These are phyloP conservation scores for Macquaria ambigua DNA, from an alignment of 2,113 vertebrate species.

Conservation along the genomic window DNA sequence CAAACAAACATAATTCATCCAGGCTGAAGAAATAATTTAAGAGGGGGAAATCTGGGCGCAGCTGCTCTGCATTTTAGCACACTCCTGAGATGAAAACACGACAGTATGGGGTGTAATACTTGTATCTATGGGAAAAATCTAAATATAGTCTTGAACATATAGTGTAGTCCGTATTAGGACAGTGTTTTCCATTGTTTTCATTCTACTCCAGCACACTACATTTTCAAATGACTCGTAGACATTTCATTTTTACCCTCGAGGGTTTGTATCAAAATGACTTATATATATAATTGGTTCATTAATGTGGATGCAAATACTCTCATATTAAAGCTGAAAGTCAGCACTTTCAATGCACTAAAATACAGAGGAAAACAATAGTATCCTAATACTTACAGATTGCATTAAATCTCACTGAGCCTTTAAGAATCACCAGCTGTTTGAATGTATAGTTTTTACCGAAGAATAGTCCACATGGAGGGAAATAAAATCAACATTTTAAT, in stretches of 20 bases:
- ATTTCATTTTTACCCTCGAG: not conserved
- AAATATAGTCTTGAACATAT: not conserved
- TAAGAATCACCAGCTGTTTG: not conserved
- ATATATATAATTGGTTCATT: slow-evolving; percentile 1
- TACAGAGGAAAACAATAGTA: not conserved
- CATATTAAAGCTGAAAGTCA: not conserved
- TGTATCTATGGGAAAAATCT: not conserved
- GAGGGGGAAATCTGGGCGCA: slow-evolving; percentile 4
- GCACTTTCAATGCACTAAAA: not conserved
- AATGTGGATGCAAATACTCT: not conserved
- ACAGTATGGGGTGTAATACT: not conserved
- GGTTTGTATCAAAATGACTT: not conserved
- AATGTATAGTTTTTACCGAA: slow-evolving; percentile 6
- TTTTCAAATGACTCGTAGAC: not conserved
- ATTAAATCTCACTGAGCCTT: slow-evolving; percentile 5
- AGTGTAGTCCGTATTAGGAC: not conserved
- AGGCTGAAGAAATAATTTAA: slow-evolving; percentile 61
- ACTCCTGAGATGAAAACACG: not conserved
- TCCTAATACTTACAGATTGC: not conserved
- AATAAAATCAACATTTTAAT: not conserved
- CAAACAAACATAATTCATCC: slow-evolving; percentile 50
- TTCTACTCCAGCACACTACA: not conserved
- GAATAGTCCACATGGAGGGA: not conserved
- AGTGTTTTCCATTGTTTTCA: not conserved
- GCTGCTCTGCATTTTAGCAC: slow-evolving; percentile 21